Conservation (phyloP, 2,888 invertebrate species). For the Melanargia galathea region DNA sequence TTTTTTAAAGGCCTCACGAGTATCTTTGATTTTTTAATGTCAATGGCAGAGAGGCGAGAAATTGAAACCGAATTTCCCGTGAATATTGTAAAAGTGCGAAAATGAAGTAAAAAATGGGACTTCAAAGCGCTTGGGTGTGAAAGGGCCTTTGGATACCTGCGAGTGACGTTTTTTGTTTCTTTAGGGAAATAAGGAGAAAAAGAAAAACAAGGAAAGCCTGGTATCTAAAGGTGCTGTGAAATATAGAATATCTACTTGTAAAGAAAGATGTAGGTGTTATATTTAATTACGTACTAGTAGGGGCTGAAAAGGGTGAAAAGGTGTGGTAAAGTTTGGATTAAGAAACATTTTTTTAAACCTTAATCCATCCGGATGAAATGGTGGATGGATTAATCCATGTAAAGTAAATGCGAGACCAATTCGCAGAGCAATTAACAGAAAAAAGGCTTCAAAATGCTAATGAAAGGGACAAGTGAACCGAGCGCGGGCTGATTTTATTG, state of each 20-base stretch:
- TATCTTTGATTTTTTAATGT: neutral
- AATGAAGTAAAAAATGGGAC: slow-evolving; percentile 34
- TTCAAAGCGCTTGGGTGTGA: slow-evolving; percentile 34
- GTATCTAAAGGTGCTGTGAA: neutral
- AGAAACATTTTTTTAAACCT: too few species aligned
- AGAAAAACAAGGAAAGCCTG: slow-evolving; percentile 13
- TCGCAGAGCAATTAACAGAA: neutral
- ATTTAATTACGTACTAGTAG: too few species aligned
- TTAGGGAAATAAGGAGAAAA: neutral
- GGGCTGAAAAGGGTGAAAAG: too few species aligned
- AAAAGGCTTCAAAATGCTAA: slow-evolving; percentile 11
- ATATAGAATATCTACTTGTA: too few species aligned
- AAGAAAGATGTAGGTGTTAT: too few species aligned
- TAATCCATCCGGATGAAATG: too few species aligned
- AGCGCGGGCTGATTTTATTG: slow-evolving; percentile 32
- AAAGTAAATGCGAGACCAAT: neutral
- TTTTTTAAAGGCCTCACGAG: too few species aligned
- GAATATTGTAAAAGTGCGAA: slow-evolving; percentile 35
- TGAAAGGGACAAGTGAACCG: slow-evolving; percentile 33
- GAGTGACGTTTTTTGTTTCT: slow-evolving; percentile 28
- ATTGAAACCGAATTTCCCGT: slow-evolving; percentile 42
- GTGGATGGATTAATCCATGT: too few species aligned
- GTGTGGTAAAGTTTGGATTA: too few species aligned
- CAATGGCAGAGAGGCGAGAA: slow-evolving; percentile 23
- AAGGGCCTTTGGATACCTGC: slow-evolving; percentile 32